phyloP scores from a whole-genome alignment of 2,888 invertebrate species.

The Synergus japonicus region DNA sequence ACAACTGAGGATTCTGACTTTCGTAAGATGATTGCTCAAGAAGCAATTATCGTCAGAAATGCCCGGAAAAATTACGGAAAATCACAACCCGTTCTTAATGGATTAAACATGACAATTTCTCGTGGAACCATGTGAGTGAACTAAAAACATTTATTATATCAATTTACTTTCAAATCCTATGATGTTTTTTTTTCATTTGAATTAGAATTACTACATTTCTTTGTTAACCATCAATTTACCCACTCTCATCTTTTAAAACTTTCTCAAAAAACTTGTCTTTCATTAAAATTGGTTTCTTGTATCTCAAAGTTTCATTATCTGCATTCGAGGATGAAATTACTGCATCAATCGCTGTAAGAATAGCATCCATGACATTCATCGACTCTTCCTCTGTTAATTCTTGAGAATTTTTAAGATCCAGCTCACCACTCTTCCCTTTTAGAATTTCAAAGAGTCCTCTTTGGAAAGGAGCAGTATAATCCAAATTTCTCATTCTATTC shows the following conservation, averaged over 20 bases:
- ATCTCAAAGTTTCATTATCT: background rate
- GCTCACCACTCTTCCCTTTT: background rate
- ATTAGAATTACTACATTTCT: background rate
- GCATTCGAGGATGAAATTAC: background rate
- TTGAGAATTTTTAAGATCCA: background rate
- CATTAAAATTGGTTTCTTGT: background rate
- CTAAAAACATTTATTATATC: background rate
- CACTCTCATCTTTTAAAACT: background rate
- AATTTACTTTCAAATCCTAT: no score
- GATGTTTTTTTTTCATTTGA: background rate
- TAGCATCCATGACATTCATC: background rate
- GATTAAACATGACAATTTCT: constrained; percentile 86
- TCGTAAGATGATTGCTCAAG: constrained; percentile 62
- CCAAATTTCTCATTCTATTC: background rate
- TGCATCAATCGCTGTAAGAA: background rate
- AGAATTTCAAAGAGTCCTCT: background rate
- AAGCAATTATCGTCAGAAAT: constrained; percentile 84
- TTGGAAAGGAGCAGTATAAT: background rate
- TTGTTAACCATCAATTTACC: background rate
- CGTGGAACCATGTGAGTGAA: constrained; percentile 87
- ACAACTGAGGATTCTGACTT: constrained; percentile 31
- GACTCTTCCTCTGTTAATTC: background rate
- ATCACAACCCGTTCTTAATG: constrained; percentile 81
- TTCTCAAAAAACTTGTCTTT: background rate
- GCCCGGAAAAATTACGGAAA: constrained; percentile 85